Conservation (phyloP, 2,113 vertebrate species). For the Scalopus aquaticus region DNA sequence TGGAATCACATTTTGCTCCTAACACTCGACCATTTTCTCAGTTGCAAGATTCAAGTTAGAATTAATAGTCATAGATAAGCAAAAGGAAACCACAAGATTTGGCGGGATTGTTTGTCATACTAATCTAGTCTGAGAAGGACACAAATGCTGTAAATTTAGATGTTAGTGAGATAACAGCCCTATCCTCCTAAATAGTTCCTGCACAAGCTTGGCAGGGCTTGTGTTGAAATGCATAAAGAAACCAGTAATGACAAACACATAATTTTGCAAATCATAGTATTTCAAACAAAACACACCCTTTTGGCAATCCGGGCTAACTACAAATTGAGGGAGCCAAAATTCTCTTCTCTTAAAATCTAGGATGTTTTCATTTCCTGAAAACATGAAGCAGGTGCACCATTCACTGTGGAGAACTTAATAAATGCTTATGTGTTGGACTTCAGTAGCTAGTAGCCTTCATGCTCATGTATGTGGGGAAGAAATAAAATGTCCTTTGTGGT, state of each 20-base stretch:
- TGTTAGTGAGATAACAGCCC: background rate
- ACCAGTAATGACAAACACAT: conserved; percentile 19
- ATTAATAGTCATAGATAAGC: background rate
- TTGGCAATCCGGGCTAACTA: conserved; percentile 48
- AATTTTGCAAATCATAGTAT: conserved; percentile 64
- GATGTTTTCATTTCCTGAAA: conserved; percentile 29
- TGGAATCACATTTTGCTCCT: background rate
- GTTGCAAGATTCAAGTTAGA: background rate
- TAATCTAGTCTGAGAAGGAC: conserved; percentile 7
- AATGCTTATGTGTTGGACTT: background rate
- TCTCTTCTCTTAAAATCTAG: conserved; percentile 24
- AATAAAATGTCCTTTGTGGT: background rate
- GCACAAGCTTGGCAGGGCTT: background rate
- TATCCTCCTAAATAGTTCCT: background rate
- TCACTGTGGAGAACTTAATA: background rate
- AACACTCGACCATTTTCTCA: background rate
- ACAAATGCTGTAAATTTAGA: conserved; percentile 15
- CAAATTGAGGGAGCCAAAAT: conserved; percentile 18
- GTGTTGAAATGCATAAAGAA: conserved; percentile 29
- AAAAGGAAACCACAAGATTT: background rate
- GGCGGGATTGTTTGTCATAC: conserved; percentile 12
- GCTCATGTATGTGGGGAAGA: background rate
- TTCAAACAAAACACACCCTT: conserved; percentile 68
- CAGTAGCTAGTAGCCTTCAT: background rate
- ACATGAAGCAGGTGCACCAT: background rate